These are phyloP conservation scores for Orius laevigatus DNA, from an alignment of 1,140 invertebrate genomes.

Conservation along the genomic window DNA sequence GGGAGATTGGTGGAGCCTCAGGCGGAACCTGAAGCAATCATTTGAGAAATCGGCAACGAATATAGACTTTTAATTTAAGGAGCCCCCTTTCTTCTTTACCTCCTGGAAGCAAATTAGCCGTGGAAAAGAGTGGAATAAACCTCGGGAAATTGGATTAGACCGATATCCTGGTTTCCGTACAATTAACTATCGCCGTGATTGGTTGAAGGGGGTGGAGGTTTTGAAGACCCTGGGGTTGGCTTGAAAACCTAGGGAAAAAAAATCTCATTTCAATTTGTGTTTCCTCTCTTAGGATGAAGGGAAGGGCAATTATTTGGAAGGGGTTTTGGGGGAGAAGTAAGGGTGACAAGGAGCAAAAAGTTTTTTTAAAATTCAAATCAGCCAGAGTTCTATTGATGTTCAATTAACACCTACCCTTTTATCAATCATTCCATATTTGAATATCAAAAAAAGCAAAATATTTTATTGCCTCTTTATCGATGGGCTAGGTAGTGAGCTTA, in stretches of 20 bases:
- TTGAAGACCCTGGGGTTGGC: background rate
- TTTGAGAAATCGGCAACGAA: too few species aligned
- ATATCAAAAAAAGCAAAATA: too few species aligned
- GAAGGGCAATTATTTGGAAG: constrained; percentile 7
- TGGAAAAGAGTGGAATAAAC: constrained; percentile 11
- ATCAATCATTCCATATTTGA: too few species aligned
- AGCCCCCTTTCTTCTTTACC: background rate
- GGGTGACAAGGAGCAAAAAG: background rate
- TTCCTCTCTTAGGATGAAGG: constrained; percentile 4
- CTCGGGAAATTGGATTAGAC: constrained; percentile 9
- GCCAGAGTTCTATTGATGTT: background rate
- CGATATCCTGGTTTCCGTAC: constrained; percentile 12
- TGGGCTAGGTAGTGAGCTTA: too few species aligned
- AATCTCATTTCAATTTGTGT: constrained; percentile 13
- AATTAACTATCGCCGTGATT: constrained; percentile 11
- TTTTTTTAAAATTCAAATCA: constrained; percentile 10
- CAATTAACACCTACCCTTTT: too few species aligned
- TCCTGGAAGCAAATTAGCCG: constrained; percentile 9
- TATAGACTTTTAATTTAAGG: too few species aligned
- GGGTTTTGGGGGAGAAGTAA: background rate
- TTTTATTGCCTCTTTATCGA: too few species aligned
- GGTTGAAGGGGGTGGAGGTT: background rate
- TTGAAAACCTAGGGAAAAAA: background rate
- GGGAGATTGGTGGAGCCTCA: too few species aligned
- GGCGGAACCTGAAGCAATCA: too few species aligned